Percentiles rank a stretch among this genome's conserved stretches.
phyloP scores from a whole-genome alignment of 1,140 invertebrate genomes.

The Augochlora pura region DNA sequence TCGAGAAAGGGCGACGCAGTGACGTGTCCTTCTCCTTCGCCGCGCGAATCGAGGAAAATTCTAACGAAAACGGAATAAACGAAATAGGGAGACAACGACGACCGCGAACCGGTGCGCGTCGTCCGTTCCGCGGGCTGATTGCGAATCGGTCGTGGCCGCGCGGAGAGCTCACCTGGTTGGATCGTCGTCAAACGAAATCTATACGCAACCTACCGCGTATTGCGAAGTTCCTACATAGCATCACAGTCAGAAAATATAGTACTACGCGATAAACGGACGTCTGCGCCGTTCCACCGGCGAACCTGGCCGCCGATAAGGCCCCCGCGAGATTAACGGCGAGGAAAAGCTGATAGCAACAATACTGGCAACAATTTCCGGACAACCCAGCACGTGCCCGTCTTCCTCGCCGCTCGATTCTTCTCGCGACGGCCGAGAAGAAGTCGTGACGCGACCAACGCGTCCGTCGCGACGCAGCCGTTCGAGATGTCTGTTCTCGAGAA shows the following conservation, averaged over 20 bases:
- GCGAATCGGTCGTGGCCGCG: neutral
- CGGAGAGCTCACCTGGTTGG: neutral
- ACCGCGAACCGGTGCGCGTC: neutral
- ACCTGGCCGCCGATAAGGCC: slow-evolving; percentile 1
- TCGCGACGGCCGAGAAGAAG: neutral
- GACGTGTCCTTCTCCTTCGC: neutral
- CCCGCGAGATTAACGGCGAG: neutral
- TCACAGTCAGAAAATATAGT: slow-evolving; percentile 66
- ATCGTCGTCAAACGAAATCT: slow-evolving; percentile 37
- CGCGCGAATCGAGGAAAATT: neutral
- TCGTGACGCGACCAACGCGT: slow-evolving; percentile 1
- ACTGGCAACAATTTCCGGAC: slow-evolving; percentile 5
- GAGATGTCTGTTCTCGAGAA: neutral
- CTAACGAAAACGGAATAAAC: slow-evolving; percentile 3
- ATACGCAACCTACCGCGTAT: slow-evolving; percentile 35
- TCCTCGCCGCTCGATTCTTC: slow-evolving; percentile 7
- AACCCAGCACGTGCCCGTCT: too few species aligned
- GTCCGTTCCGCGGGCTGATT: neutral
- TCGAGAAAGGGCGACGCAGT: neutral
- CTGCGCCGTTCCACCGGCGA: neutral
- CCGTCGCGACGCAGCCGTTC: slow-evolving; percentile 16
- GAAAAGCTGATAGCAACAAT: slow-evolving; percentile 25
- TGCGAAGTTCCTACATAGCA: slow-evolving; percentile 56
- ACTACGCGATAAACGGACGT: slow-evolving; percentile 48
- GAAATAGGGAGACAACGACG: slow-evolving; percentile 16